Percentiles rank a stretch among this genome's conserved stretches.
Evolutionary conservation across 1,140 invertebrate genomes (phyloP).

Genomic region (Aphaenogaster rudis): DNA sequence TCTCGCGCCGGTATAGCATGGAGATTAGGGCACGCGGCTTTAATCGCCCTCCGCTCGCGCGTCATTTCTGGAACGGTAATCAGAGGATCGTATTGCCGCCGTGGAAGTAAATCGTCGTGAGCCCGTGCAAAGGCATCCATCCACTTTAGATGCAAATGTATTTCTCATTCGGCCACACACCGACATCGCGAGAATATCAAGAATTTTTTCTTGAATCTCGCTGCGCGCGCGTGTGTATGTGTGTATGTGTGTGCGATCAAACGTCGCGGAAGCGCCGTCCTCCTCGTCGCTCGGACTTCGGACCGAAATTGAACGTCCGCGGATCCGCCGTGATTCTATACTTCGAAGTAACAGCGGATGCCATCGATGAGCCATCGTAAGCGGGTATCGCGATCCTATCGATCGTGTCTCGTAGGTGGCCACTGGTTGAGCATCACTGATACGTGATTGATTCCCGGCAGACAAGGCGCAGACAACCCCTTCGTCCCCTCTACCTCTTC

Average conservation of each 20-base stretch:
- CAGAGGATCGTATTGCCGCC: constrained; percentile 56
- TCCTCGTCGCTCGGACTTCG: not conserved
- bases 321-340: not conserved
- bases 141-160: constrained; percentile 64
- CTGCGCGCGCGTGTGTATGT: not conserved
- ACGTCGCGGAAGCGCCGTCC: constrained; percentile 3
- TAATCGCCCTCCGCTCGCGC: constrained; percentile 56
- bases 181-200: constrained; percentile 41
- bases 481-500: constrained; percentile 68
- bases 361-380: constrained; percentile 26
- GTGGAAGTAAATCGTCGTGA: constrained; percentile 54
- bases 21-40: constrained; percentile 62
- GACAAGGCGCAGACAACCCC: constrained; percentile 85
- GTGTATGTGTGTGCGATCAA: not conserved
- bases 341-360: constrained; percentile 28
- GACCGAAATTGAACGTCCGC: constrained; percentile 20
- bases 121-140: constrained; percentile 48
- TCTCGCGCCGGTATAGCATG: constrained; percentile 28
- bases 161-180: constrained; percentile 61
- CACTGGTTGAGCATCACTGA: constrained; percentile 80
- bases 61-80: constrained; percentile 62
- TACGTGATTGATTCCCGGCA: constrained; percentile 84
- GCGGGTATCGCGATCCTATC: constrained; percentile 45
- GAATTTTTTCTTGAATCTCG: constrained; percentile 19
- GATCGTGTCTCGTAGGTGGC: constrained; percentile 61